Conservation (phyloP, 2,113 vertebrate species). For the Ictalurus punctatus region DNA sequence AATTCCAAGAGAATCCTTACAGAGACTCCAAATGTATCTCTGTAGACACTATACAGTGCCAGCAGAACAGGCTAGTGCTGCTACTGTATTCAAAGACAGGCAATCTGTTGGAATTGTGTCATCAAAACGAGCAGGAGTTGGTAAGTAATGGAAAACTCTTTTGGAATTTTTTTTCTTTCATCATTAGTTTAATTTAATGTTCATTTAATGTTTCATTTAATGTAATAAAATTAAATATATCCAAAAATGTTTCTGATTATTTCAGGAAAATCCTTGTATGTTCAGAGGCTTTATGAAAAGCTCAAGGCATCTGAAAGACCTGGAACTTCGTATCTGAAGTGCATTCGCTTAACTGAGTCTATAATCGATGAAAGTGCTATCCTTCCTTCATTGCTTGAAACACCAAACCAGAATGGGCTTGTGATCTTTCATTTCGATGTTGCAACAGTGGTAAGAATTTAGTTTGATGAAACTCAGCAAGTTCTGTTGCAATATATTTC, state of each 20-base stretch:
- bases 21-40: slow-evolving; percentile 78
- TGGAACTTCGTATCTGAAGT: slow-evolving; percentile 66
- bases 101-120: slow-evolving; percentile 83
- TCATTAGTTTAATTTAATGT: slow-evolving; percentile 6
- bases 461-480: not conserved
- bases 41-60: slow-evolving; percentile 74
- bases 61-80: slow-evolving; percentile 66
- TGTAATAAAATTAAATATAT: not conserved
- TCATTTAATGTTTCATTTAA: not conserved
- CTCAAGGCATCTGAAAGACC: slow-evolving; percentile 58
- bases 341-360: slow-evolving; percentile 82
- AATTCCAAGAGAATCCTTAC: slow-evolving; percentile 72
- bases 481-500: slow-evolving; percentile 11
- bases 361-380: slow-evolving; percentile 82
- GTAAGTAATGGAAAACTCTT: slow-evolving; percentile 68
- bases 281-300: slow-evolving; percentile 78
- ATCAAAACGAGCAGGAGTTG: slow-evolving; percentile 86
- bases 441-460: slow-evolving; percentile 83
- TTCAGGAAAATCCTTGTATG: slow-evolving; percentile 89
- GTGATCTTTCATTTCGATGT: slow-evolving; percentile 89
- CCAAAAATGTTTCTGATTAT: slow-evolving; percentile 62
- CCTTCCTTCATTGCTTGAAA: slow-evolving; percentile 73
- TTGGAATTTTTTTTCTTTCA: not conserved
- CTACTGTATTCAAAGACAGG: slow-evolving; percentile 77
- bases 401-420: slow-evolving; percentile 66